Evolutionary conservation across 2,888 invertebrate species (phyloP), one percentile per base, ranked within the genome.

Genomic region (Leptinotarsa juncta): DNA sequence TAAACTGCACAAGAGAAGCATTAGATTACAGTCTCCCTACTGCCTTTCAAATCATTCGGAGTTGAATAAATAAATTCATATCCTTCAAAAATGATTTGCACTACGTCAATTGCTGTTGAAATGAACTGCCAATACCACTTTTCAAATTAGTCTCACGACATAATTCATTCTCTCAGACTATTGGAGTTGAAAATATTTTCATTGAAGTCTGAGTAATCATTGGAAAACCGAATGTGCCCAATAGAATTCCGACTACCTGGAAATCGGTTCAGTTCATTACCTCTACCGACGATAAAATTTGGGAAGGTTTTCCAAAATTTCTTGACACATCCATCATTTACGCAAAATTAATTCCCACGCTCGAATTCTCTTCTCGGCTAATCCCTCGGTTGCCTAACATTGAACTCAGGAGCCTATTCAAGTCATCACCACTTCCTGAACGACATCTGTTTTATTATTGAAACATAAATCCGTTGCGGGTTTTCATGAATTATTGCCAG

Each of bases 391-490:
- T 57, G 26, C 18, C 60, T 20, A 14, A 60, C 15, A 16, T 16
- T 23, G 1, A 32, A 42, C 42, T 16, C 62, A 42, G 57, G 20
- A 57, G 62, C 62, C 62, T 42, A 62, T 62, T 62, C 62, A 62
- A 57, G 32, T 62, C 69, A 57, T 26, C 50, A 57, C 69, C 69
- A 57, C 69, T 57, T 69, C 69, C 69, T 69, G 57, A 57, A 69
- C 69, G 57, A 57, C 69, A 69, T 57, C 69, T 49, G 48, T 69
- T 69, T 69, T 49, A 69, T 69, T 69, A 69, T 69, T 69, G 69
- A 69, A 32, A 60, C 48, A 48, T 26, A 14, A 48, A 57, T 62
- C 62, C 69, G 32, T 20, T 48, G 48, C 60, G 48, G 32, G 23
- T 20, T 48, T 49, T n/a, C 69, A 69, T 69, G 69, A 60, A 69